Conservation (phyloP, 2,797 vertebrate species). For the Hapalemur alaotrensis region DNA sequence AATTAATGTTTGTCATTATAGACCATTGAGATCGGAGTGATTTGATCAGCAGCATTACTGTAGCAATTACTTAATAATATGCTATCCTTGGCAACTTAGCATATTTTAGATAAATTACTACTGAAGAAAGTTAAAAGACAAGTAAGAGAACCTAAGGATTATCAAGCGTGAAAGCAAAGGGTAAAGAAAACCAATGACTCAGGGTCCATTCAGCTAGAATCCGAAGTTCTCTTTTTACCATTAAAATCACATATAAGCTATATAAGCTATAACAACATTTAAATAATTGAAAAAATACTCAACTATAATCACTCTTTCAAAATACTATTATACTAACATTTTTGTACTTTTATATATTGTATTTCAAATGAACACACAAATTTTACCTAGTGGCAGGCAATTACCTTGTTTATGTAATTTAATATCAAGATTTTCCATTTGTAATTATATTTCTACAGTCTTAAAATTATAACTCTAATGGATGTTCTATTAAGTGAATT, state of each 20-base stretch:
- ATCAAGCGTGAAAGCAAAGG: neutral
- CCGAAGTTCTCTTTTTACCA: neutral
- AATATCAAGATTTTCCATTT: neutral
- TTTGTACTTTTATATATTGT: neutral
- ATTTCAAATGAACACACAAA: neutral
- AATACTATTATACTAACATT: neutral
- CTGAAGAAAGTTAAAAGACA: neutral
- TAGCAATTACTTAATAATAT: neutral
- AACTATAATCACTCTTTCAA: neutral
- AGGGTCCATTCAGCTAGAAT: neutral
- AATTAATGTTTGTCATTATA: neutral
- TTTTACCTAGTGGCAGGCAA: neutral
- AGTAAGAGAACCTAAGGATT: neutral
- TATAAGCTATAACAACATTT: neutral
- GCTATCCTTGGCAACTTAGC: neutral
- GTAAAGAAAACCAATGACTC: neutral
- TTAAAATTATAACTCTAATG: constrained; percentile 20
- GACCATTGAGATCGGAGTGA: neutral
- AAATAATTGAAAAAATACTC: neutral
- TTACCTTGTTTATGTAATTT: neutral
- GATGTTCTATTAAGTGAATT: neutral
- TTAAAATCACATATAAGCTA: neutral
- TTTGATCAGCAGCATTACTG: neutral
- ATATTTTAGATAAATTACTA: neutral
- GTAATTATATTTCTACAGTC: neutral